Conservation (phyloP, 2,888 invertebrate genomes). For the Lithophane ornitopus region DNA sequence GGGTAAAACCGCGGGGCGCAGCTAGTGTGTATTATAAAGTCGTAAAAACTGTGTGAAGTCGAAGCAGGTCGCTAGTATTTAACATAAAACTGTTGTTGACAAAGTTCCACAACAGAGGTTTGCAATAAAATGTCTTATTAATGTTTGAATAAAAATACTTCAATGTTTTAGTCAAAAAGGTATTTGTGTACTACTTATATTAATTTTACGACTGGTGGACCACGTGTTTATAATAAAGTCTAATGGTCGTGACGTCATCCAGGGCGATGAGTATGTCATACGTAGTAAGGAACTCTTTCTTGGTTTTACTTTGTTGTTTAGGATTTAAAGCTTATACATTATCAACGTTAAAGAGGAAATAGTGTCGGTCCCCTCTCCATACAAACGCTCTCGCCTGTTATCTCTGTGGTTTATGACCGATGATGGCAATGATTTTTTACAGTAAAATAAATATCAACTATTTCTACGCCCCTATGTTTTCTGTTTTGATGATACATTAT, state of each 20-base stretch:
- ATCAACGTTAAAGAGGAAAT: too few relatives aligned
- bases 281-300: not conserved
- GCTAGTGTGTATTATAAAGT: not conserved
- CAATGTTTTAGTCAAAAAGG: constrained; percentile 29
- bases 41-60: not conserved
- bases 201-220: constrained; percentile 36
- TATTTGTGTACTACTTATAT: constrained; percentile 28
- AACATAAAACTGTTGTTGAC: constrained; percentile 25
- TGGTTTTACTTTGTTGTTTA: constrained; percentile 4
- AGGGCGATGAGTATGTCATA: not conserved
- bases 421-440: too few relatives aligned
- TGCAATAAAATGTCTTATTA: constrained; percentile 33
- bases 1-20: too few relatives aligned
- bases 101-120: constrained; percentile 28
- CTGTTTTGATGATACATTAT: too few relatives aligned
- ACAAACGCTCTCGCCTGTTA: too few relatives aligned
- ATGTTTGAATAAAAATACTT: constrained; percentile 38
- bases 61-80: not conserved
- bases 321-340: too few relatives aligned
- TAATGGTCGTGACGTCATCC: constrained; percentile 6
- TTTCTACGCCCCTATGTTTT: too few relatives aligned
- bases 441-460: too few relatives aligned
- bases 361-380: too few relatives aligned
- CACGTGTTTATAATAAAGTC: constrained; percentile 47
- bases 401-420: too few relatives aligned